Evolutionary conservation across 2,113 vertebrate species (phyloP).

Genomic region (Phasianus colchicus): DNA sequence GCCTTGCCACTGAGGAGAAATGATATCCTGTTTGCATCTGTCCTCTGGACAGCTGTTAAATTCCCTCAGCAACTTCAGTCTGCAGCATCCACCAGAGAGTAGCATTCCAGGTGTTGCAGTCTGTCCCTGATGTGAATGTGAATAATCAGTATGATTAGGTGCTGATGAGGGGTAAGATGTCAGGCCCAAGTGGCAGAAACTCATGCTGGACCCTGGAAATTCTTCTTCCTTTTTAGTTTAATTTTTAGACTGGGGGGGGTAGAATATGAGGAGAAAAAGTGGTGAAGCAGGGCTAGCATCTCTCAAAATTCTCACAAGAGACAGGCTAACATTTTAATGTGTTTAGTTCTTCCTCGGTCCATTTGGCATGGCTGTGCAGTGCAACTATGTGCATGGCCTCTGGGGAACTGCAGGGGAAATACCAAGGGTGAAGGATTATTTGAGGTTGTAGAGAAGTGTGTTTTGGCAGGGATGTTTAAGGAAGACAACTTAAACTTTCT

Average conservation of each 20-base stretch:
- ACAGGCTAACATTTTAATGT: neutral
- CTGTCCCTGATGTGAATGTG: neutral
- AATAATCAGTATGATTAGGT: neutral
- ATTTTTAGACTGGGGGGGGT: neutral
- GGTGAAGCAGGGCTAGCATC: neutral
- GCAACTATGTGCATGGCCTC: accelerated
- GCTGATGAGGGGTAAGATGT: neutral
- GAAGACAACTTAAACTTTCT: neutral
- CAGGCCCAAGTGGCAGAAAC: neutral
- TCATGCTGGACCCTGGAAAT: neutral
- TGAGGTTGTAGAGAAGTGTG: neutral
- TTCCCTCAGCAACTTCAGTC: neutral
- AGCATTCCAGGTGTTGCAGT: neutral
- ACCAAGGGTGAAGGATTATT: neutral
- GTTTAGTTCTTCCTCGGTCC: neutral
- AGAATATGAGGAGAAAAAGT: neutral
- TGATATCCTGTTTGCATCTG: constrained; percentile 53
- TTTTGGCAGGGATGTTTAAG: neutral
- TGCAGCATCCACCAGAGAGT: accelerated
- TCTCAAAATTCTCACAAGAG: neutral
- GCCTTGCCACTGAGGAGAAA: neutral
- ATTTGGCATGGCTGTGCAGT: neutral
- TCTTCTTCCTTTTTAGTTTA: constrained; percentile 23
- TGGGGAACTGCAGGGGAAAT: neutral
- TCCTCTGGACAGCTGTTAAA: neutral